These are phyloP conservation scores for Pica pica DNA, from an alignment of 2,113 vertebrate species.

Conservation along the genomic window DNA sequence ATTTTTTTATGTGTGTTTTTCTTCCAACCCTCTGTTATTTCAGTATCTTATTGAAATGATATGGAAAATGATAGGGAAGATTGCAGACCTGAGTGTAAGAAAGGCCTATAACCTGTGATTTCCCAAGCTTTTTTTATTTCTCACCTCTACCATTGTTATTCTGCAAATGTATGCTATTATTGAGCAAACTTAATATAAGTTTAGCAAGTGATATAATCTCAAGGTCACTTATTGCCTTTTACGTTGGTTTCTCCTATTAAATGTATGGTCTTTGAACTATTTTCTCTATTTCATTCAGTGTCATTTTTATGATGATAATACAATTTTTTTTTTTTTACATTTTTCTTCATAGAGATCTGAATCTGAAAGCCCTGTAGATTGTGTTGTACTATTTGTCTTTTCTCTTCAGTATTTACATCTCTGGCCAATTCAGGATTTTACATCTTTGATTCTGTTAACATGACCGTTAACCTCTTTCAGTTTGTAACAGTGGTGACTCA, in stretches of 20 bases:
- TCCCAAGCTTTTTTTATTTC: neutral
- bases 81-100: neutral
- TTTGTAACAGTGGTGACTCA: neutral
- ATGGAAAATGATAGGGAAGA: neutral
- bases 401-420: neutral
- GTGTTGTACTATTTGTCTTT: neutral
- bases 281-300: neutral
- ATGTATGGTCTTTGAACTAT: neutral
- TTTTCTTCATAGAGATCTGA: neutral
- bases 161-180: neutral
- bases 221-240: neutral
- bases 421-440: neutral
- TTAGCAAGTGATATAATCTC: neutral
- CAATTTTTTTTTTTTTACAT: neutral
- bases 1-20: neutral
- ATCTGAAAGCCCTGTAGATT: neutral
- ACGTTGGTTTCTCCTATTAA: neutral
- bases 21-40: neutral
- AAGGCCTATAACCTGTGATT: neutral
- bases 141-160: neutral
- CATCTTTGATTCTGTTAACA: neutral
- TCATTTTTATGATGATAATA: neutral
- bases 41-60: neutral
- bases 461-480: neutral
- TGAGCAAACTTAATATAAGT: neutral